A percentile compares a stretch with the other conserved stretches of the same genome.
Conservation (phyloP, 2,797 vertebrate genomes). For the Prunella strophiata region DNA sequence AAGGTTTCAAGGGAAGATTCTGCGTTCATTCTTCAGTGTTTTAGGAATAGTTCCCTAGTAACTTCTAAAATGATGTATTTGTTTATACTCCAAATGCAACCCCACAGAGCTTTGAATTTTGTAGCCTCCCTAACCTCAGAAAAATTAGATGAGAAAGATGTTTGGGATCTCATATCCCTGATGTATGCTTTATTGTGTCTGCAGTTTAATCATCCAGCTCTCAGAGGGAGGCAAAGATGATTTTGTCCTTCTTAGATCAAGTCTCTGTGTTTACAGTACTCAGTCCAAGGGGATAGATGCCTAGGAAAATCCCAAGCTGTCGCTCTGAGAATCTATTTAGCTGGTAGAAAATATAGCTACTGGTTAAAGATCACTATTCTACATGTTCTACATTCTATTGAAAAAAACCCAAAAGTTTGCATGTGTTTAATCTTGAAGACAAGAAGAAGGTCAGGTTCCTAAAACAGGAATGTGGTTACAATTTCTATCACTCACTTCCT, state of each 20-base stretch:
- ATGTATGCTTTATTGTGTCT: not conserved
- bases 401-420: not conserved
- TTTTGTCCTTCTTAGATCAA: not conserved
- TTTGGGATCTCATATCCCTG: not conserved
- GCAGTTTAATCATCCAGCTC: not conserved
- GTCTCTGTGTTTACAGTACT: not conserved
- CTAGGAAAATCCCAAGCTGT: not conserved
- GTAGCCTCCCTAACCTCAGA: not conserved
- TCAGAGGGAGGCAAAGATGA: not conserved
- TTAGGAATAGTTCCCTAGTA: not conserved
- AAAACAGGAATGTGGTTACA: not conserved
- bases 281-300: rapidly evolving
- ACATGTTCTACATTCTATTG: not conserved
- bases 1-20: not conserved
- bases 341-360: not conserved
- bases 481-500: not conserved
- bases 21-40: not conserved
- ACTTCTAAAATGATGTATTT: not conserved
- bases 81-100: not conserved
- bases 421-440: not conserved
- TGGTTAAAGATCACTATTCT: not conserved
- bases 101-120: not conserved
- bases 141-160: not conserved
- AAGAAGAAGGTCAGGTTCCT: not conserved
- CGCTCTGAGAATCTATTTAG: not conserved